These are phyloP conservation scores for Phania funesta DNA, from an alignment of 2,888 invertebrate species.

Conservation along the genomic window DNA sequence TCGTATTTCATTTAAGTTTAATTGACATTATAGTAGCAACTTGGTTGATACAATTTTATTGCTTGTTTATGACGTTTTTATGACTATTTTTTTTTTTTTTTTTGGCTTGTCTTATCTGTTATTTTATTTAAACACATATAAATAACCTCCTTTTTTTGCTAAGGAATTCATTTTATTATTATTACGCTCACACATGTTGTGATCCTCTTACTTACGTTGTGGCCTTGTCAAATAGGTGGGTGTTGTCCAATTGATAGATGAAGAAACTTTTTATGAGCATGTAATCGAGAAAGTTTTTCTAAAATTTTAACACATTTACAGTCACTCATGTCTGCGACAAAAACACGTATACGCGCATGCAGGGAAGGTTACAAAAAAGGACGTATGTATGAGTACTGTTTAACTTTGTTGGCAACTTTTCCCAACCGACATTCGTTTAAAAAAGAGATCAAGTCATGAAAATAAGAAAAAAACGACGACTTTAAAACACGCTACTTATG, in stretches of 20 bases:
- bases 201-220: constrained; percentile 32
- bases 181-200: constrained; percentile 60
- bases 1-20: constrained; percentile 50
- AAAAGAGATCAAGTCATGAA: background rate
- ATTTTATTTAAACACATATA: constrained; percentile 33
- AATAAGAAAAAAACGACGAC: background rate
- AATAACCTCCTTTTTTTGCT: background rate
- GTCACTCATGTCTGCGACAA: background rate
- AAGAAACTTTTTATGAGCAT: constrained; percentile 69
- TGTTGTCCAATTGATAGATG: constrained; percentile 64
- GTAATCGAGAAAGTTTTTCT: constrained; percentile 70
- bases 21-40: constrained; percentile 34
- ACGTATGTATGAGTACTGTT: constrained; percentile 32
- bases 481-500: background rate
- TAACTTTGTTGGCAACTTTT: constrained; percentile 56
- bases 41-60: constrained; percentile 50
- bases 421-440: no score
- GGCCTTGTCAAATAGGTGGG: constrained; percentile 62
- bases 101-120: constrained; percentile 50
- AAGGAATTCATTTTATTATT: constrained; percentile 51
- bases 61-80: constrained; percentile 62
- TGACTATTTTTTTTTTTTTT: constrained; percentile 45
- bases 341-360: background rate
- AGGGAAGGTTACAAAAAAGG: background rate
- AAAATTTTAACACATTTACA: constrained; percentile 22